phyloP scores from a whole-genome alignment of 2,888 invertebrate species.

The Galerucella nymphaeae region DNA sequence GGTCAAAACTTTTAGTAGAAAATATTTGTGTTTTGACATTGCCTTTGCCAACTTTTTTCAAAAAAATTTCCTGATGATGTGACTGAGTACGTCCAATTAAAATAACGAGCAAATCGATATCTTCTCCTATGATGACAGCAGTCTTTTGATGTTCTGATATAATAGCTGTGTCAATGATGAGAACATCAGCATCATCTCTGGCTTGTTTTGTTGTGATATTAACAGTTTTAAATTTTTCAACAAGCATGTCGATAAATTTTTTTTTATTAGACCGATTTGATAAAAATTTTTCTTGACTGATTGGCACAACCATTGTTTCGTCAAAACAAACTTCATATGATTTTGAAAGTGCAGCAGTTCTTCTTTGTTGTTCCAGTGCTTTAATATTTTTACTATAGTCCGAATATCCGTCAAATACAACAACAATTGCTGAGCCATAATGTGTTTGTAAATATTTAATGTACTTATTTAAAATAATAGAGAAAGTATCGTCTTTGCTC shows the following conservation, averaged over 20 bases:
- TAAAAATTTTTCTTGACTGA: neutral
- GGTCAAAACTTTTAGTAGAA: slow-evolving; percentile 45
- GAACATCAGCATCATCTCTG: too few relatives aligned
- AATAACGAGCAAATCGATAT: slow-evolving; percentile 59
- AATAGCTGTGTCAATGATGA: slow-evolving; percentile 49
- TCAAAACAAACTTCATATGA: slow-evolving; percentile 58
- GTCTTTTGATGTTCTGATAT: slow-evolving; percentile 49
- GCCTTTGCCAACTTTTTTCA: slow-evolving; percentile 59
- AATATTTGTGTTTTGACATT: slow-evolving; percentile 58
- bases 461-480: too few relatives aligned
- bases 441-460: slow-evolving; percentile 36
- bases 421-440: slow-evolving; percentile 34
- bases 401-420: slow-evolving; percentile 44
- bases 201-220: slow-evolving; percentile 41
- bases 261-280: slow-evolving; percentile 47
- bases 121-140: slow-evolving; percentile 58
- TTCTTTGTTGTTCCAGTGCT: slow-evolving; percentile 58
- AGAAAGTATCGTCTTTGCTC: slow-evolving; percentile 34
- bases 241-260: slow-evolving; percentile 5
- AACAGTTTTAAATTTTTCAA: slow-evolving; percentile 52
- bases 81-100: slow-evolving; percentile 57
- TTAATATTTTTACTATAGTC: slow-evolving; percentile 53
- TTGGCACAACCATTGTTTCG: slow-evolving; percentile 53
- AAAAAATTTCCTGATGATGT: slow-evolving; percentile 53
- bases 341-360: slow-evolving; percentile 57